Conservation (phyloP, 1,140 invertebrate species). For the Drosophila burlai region DNA sequence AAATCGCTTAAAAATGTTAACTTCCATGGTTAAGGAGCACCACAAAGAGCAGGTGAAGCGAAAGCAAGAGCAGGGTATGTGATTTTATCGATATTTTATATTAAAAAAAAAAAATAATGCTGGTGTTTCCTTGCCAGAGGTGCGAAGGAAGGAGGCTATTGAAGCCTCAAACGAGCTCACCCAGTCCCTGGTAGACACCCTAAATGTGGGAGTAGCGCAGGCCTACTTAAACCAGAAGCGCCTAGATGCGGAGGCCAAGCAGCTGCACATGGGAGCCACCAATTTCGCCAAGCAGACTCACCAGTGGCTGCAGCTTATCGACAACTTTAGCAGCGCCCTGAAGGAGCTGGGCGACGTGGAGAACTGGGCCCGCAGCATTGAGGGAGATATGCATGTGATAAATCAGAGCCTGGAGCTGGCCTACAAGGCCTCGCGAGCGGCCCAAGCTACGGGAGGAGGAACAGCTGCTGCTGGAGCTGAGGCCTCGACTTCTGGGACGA, state of each 20-base stretch:
- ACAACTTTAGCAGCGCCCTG: conserved; percentile 97
- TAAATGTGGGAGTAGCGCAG: conserved; percentile 99
- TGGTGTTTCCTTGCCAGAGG: conserved; percentile 35
- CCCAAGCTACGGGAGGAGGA: conserved; percentile 39
- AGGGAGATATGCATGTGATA: conserved; percentile 97
- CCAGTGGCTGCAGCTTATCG: conserved; percentile 97
- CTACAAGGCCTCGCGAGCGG: conserved; percentile 92
- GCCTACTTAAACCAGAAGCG: conserved; percentile 99
- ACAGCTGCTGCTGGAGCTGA: neutral
- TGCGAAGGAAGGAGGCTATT: conserved; percentile 95
- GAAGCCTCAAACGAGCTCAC: conserved; percentile 96
- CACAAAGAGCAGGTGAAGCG: conserved; percentile 90
- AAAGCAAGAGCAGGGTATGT: conserved; percentile 93
- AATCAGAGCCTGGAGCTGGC: conserved; percentile 97
- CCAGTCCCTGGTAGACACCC: conserved; percentile 97
- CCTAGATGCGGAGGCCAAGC: conserved; percentile 98
- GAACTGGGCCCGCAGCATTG: conserved; percentile 99
- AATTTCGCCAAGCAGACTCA: conserved; percentile 98
- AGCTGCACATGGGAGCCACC: conserved; percentile 96
- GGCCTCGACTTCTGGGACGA: conserved; percentile 15
- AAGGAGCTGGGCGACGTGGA: conserved; percentile 99
- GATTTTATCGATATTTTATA: neutral
- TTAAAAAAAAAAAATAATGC: neutral
- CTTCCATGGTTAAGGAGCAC: conserved; percentile 94
- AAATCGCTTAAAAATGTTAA: conserved; percentile 89